phyloP scores from a whole-genome alignment of 2,888 invertebrate species.

The Dynastes tityus region DNA sequence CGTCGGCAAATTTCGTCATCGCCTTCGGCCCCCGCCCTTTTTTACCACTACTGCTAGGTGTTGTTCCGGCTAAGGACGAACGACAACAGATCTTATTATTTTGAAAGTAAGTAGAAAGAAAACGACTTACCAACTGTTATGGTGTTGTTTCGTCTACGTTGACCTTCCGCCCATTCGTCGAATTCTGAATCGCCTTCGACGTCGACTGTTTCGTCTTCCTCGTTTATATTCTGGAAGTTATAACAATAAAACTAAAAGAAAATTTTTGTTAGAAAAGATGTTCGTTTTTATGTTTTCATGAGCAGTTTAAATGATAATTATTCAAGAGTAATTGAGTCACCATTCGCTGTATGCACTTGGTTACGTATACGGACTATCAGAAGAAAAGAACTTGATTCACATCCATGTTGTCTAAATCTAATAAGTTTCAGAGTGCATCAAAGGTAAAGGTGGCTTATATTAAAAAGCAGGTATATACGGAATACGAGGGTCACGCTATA shows the following conservation, averaged over 20 bases:
- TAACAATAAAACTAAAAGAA: neutral
- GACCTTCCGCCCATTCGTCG: conserved; percentile 74
- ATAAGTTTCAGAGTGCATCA: too few species aligned
- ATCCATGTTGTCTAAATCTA: too few species aligned
- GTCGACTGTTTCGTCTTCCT: conserved; percentile 81
- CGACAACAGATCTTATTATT: neutral
- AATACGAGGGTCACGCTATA: too few species aligned
- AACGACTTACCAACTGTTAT: conserved; percentile 58
- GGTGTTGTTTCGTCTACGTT: conserved; percentile 64
- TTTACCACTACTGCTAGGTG: conserved; percentile 66
- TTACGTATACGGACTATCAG: too few species aligned
- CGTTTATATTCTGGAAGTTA: conserved; percentile 64
- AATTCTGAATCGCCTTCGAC: conserved; percentile 76
- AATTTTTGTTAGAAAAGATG: neutral
- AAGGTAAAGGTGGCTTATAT: too few species aligned
- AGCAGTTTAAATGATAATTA: too few species aligned
- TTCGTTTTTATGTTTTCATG: neutral
- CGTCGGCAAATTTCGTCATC: conserved; percentile 70
- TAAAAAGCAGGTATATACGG: too few species aligned
- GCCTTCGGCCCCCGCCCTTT: too few species aligned
- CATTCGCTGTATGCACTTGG: too few species aligned
- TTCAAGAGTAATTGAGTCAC: too few species aligned
- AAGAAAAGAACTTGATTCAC: too few species aligned
- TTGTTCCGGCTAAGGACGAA: conserved; percentile 49
- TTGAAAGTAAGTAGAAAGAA: neutral